phyloP scores from a whole-genome alignment of 1,140 invertebrate genomes.

The Dufourea novaeangliae region DNA sequence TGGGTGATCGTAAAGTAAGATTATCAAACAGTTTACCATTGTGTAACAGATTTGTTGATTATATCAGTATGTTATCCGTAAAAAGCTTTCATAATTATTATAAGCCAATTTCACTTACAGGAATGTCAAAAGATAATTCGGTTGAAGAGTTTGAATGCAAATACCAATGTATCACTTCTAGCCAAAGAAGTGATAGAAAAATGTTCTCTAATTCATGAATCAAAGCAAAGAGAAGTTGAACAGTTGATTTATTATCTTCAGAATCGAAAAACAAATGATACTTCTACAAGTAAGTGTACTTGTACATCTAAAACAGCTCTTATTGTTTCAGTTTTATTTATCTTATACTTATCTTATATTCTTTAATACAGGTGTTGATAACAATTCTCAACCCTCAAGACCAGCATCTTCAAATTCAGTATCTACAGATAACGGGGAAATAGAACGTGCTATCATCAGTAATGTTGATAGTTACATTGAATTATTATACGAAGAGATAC shows the following conservation, averaged over 20 bases:
- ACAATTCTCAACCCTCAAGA: conserved; percentile 67
- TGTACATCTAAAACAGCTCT: neutral
- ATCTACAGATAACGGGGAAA: conserved; percentile 70
- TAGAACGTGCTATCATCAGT: conserved; percentile 86
- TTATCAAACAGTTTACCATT: neutral
- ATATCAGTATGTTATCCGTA: neutral
- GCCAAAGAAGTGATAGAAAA: conserved; percentile 94
- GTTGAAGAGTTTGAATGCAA: conserved; percentile 90
- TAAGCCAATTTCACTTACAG: conserved; percentile 70
- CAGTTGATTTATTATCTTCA: conserved; percentile 96
- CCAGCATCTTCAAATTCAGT: conserved; percentile 76
- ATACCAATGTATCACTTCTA: conserved; percentile 90
- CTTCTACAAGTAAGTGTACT: conserved; percentile 53
- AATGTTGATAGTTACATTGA: conserved; percentile 97
- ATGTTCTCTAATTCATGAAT: conserved; percentile 93
- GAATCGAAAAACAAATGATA: conserved; percentile 86
- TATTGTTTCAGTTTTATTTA: neutral
- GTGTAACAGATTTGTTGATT: neutral
- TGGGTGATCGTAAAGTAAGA: conserved; percentile 91
- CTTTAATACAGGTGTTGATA: conserved; percentile 66
- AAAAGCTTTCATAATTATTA: conserved; percentile 24
- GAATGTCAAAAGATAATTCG: conserved; percentile 92
- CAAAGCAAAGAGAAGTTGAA: conserved; percentile 92
- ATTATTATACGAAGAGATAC: conserved; percentile 96
- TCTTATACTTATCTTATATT: conserved; percentile 10